A percentile compares a stretch with the other conserved stretches of the same genome.
phyloP scores from a whole-genome alignment of 1,140 invertebrate species.

The Drosophila nebulosa region DNA sequence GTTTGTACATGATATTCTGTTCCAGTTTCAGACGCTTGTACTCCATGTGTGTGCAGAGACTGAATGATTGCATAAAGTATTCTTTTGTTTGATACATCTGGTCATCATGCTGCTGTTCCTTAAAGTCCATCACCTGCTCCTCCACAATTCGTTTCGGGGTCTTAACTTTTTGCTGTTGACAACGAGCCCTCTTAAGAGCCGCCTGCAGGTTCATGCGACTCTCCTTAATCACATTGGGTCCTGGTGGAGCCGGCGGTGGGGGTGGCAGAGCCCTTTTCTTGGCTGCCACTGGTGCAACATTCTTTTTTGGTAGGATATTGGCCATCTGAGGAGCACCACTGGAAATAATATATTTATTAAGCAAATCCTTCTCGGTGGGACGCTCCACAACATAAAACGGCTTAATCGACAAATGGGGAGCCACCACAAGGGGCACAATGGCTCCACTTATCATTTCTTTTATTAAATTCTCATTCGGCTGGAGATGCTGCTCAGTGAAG shows the following conservation, averaged over 20 bases:
- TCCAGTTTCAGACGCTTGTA: constrained; percentile 15
- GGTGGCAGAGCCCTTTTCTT: neutral
- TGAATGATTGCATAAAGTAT: constrained; percentile 41
- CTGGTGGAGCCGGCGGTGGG: neutral
- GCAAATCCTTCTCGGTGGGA: constrained; percentile 31
- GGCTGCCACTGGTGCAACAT: neutral
- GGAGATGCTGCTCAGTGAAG: constrained; percentile 43
- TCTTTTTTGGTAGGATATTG: neutral
- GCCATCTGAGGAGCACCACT: neutral
- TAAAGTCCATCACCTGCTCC: neutral
- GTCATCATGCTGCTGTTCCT: neutral
- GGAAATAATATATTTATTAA: constrained; percentile 45
- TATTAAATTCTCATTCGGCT: constrained; percentile 42
- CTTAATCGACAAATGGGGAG: neutral
- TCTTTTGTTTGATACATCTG: constrained; percentile 25
- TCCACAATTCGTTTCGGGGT: no score
- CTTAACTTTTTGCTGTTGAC: constrained; percentile 7
- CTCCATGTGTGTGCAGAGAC: constrained; percentile 50
- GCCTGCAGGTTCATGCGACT: constrained; percentile 55
- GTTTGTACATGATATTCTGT: constrained; percentile 33
- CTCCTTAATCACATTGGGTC: constrained; percentile 14
- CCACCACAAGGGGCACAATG: constrained; percentile 38
- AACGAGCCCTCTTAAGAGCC: constrained; percentile 42
- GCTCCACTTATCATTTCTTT: constrained; percentile 40
- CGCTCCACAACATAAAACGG: constrained; percentile 40